Evolutionary conservation across 2,797 vertebrate genomes (phyloP), one percentile per base, ranked within the genome.

Genomic region (Capromys pilorides): DNA sequence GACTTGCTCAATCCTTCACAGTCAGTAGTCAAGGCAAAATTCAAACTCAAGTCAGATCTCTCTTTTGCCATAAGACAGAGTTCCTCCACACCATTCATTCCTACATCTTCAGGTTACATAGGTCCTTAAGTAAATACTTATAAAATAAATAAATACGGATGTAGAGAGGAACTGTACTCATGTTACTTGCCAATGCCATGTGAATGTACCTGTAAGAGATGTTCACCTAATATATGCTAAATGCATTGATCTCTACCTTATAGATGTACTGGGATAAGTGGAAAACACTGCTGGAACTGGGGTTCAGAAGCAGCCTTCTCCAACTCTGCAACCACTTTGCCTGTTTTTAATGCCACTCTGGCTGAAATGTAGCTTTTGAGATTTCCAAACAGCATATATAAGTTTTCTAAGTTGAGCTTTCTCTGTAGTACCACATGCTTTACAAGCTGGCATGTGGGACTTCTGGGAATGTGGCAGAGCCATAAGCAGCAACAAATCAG

Each of bases 261-360:
- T 31, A 81, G 84, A 62, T 57, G 7, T 9, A 1, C 31, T 51
- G 66, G 54, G 49, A 57, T 2, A 51, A 3, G 39, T 4, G 12
- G 61, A 41, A 19, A 45, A 57, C 49, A 26, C 21, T 59, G 22
- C 6, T 33, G 39, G 39, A 16, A 24, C 61, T 6, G 39, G 39
- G n/a, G 36, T 75, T 33, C 24, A 83, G 2, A 13, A 59, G 2
- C 18, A 36, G 26, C 45, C n/a, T 59, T 78, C 73, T 90, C n/a
- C 12, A 31, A 39, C 19, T 24, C 66, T 51, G 1, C 1, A 1
- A 12, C 9, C 82, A 21, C 41, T 0, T 12, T 2, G 28, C 86
- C 41, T 51, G 71, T 7, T 57, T 51, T 67, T 45, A 77, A 59
- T 28, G 39, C 11, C 33, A 18, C 36, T 21, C 24, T 31, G 64